Percentiles rank a stretch among this genome's conserved stretches.
Conservation (phyloP, 1,140 invertebrate genomes). For the Penaeus vannamei region DNA sequence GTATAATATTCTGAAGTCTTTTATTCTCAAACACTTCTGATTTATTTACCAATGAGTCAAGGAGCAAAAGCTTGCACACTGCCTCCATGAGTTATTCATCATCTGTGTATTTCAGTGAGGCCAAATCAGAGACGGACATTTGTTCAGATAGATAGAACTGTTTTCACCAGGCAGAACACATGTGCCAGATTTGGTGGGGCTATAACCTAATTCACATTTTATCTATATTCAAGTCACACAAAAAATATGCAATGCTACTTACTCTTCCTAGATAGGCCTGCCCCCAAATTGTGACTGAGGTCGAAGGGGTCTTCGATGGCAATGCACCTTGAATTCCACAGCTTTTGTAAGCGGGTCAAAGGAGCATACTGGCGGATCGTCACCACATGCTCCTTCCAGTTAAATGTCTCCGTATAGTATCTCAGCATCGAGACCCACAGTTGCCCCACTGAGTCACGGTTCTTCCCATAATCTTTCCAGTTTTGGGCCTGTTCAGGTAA, state of each 20-base stretch:
- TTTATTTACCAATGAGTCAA: too few species aligned
- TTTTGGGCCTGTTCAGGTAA: constrained; percentile 72
- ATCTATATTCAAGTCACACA: too few species aligned
- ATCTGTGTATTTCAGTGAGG: too few species aligned
- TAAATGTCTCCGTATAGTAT: constrained; percentile 77
- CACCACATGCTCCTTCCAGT: constrained; percentile 75
- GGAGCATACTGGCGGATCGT: constrained; percentile 74
- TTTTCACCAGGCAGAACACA: too few species aligned
- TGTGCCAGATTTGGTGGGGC: too few species aligned
- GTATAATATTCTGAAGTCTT: too few species aligned
- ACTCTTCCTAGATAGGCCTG: constrained; percentile 77
- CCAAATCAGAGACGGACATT: too few species aligned
- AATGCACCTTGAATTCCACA: constrained; percentile 76
- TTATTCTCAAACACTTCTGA: too few species aligned
- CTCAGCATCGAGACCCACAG: constrained; percentile 76
- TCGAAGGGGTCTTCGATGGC: constrained; percentile 81
- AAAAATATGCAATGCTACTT: constrained; percentile 68
- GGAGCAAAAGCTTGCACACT: too few species aligned
- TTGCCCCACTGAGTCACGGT: constrained; percentile 74
- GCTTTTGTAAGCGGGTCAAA: constrained; percentile 76
- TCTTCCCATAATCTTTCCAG: constrained; percentile 74
- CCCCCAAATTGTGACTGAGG: constrained; percentile 77
- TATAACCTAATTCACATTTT: too few species aligned
- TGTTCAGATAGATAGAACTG: too few species aligned
- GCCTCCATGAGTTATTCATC: too few species aligned